Evolutionary conservation across 2,888 invertebrate genomes (phyloP).

Genomic region (Drosophila maculinotata): DNA sequence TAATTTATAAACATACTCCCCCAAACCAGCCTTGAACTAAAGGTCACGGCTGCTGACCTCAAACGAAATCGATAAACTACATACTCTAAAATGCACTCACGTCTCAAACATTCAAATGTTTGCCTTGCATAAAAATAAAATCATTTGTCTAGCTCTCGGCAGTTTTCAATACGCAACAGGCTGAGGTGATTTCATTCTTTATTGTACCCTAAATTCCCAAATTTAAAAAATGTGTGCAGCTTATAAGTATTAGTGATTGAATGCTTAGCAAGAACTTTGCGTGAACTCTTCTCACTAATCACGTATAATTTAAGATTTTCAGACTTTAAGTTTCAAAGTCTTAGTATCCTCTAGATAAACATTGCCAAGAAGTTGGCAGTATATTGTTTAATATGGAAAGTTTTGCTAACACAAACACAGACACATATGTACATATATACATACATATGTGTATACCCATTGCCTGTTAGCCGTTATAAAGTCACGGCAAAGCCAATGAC

Average conservation of each 20-base stretch:
- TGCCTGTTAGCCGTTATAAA: slow-evolving; percentile 26
- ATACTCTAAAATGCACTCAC: neutral
- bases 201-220: neutral
- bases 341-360: slow-evolving; percentile 13
- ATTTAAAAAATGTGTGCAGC: neutral
- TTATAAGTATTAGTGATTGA: slow-evolving; percentile 3
- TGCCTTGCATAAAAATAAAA: too few relatives aligned
- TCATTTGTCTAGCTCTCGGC: neutral
- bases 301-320: slow-evolving; percentile 10
- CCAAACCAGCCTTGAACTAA: slow-evolving; percentile 31
- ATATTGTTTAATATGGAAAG: slow-evolving; percentile 47
- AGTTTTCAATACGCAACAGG: slow-evolving; percentile 8
- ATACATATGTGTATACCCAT: slow-evolving; percentile 1
- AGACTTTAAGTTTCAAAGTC: slow-evolving; percentile 28
- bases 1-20: slow-evolving; percentile 35
- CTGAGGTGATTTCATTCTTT: neutral
- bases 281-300: slow-evolving; percentile 3
- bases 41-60: slow-evolving; percentile 43
- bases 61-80: slow-evolving; percentile 37
- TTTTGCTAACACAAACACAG: slow-evolving; percentile 9
- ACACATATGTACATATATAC: slow-evolving; percentile 6
- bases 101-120: neutral
- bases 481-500: slow-evolving; percentile 54
- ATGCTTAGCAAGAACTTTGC: neutral
- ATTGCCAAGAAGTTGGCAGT: slow-evolving; percentile 22